Evolutionary conservation across 2,113 vertebrate species (phyloP).

Genomic region (Myiozetetes cayanensis): DNA sequence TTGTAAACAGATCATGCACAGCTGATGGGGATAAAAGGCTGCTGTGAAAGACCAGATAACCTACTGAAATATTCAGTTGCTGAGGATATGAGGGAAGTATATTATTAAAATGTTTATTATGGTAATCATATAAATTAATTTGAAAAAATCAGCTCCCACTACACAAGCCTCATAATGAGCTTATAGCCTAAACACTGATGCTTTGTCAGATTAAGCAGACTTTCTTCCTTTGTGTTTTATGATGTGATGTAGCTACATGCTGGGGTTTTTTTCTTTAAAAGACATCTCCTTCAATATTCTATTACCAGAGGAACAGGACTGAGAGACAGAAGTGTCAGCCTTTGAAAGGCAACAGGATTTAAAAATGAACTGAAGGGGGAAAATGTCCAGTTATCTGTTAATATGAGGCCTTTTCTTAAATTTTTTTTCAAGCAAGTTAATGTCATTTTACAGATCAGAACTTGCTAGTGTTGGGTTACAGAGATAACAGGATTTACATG

Average conservation of each 20-base stretch:
- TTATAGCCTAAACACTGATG: conserved; percentile 30
- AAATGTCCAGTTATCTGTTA: conserved; percentile 9
- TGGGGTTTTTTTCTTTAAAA: not conserved
- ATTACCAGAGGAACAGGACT: not conserved
- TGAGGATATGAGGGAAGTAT: not conserved
- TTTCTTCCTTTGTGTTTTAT: conserved; percentile 15
- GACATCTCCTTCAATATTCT: not conserved
- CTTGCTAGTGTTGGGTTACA: not conserved
- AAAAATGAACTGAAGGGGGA: not conserved
- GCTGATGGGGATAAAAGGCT: not conserved
- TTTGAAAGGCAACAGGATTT: conserved; percentile 41
- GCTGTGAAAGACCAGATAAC: not conserved
- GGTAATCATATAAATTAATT: conserved; percentile 52
- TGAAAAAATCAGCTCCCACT: conserved; percentile 26
- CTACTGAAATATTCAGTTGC: conserved; percentile 11
- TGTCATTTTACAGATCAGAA: conserved; percentile 23
- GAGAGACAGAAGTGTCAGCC: not conserved
- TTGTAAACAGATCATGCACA: not conserved
- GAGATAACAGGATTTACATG: conserved; percentile 57
- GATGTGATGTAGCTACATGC: not conserved
- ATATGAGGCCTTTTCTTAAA: not conserved
- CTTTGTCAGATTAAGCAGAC: conserved; percentile 15
- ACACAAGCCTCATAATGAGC: conserved; percentile 27
- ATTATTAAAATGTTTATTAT: conserved; percentile 49
- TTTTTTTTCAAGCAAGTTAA: not conserved